phyloP scores from a whole-genome alignment of 2,888 invertebrate genomes.

The Megalurothrips usitatus region DNA sequence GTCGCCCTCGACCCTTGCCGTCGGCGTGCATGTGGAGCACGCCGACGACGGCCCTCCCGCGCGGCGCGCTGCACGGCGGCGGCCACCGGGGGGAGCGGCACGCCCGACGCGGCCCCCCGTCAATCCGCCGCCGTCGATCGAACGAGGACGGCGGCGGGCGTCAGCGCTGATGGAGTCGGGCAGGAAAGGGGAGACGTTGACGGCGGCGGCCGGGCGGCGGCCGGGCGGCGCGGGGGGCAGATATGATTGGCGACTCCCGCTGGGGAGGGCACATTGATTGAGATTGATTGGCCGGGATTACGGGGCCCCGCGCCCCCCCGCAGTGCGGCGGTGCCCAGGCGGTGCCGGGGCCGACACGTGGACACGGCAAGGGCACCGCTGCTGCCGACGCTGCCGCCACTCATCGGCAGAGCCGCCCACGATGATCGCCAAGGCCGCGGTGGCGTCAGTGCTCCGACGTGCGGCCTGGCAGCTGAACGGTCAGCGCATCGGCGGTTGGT shows the following conservation, averaged over 20 bases:
- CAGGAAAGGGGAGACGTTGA: no score
- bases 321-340: background rate
- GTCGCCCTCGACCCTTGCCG: background rate
- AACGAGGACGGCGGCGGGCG: no score
- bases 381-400: background rate
- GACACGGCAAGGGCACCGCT: background rate
- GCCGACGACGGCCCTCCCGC: background rate
- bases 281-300: conserved; percentile 12
- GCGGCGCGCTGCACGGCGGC: background rate
- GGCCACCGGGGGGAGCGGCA: background rate
- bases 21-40: background rate
- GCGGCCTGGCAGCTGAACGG: no score
- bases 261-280: conserved; percentile 16
- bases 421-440: background rate
- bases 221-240: background rate
- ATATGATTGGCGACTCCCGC: background rate
- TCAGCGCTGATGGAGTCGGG: no score
- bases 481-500: no score
- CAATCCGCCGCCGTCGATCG: no score
- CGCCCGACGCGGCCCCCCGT: no score
- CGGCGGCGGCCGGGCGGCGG: no score
- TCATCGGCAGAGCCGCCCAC: background rate
- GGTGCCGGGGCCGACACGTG: background rate
- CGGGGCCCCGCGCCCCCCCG: background rate
- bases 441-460: no score